phyloP scores from a whole-genome alignment of 1,140 invertebrate genomes.

The Drosophila hydei region DNA sequence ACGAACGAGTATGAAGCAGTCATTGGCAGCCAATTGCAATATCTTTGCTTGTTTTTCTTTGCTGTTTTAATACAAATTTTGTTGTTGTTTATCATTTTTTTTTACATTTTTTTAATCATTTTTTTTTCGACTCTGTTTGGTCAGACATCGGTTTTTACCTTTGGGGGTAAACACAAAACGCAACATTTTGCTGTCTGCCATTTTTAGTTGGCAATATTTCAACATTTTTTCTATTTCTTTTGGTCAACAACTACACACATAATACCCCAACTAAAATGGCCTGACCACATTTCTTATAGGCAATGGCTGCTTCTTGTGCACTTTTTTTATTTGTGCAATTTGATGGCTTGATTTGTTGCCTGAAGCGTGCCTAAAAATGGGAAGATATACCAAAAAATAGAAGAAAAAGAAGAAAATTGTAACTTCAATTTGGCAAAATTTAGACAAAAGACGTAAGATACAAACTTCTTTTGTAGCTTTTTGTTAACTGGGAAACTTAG shows the following conservation, averaged over 20 bases:
- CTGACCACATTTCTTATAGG: slow-evolving; percentile 34
- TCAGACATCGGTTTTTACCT: slow-evolving; percentile 52
- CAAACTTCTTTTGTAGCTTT: no score
- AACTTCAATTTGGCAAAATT: not conserved
- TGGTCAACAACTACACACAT: slow-evolving; percentile 10
- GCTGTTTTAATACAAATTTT: slow-evolving; percentile 47
- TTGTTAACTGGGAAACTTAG: no score
- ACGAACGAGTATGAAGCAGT: no score
- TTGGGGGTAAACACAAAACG: slow-evolving; percentile 36
- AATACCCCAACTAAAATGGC: slow-evolving; percentile 28
- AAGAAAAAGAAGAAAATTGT: not conserved
- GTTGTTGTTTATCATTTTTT: slow-evolving; percentile 32
- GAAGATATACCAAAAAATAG: not conserved
- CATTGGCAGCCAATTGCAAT: no score
- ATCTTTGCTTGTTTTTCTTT: slow-evolving; percentile 10
- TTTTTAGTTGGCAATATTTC: slow-evolving; percentile 41
- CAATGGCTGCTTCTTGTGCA: slow-evolving; percentile 7
- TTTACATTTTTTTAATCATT: not conserved
- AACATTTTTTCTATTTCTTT: slow-evolving; percentile 20
- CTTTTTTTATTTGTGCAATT: slow-evolving; percentile 19
- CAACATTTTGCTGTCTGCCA: slow-evolving; percentile 45
- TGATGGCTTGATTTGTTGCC: slow-evolving; percentile 45
- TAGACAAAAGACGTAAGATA: no score
- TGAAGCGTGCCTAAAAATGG: slow-evolving; percentile 6
- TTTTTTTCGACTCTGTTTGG: slow-evolving; percentile 4